Evolutionary conservation across 2,797 vertebrate species (phyloP), one percentile per base, ranked within the genome.

Genomic region (Acanthurus tractus): DNA sequence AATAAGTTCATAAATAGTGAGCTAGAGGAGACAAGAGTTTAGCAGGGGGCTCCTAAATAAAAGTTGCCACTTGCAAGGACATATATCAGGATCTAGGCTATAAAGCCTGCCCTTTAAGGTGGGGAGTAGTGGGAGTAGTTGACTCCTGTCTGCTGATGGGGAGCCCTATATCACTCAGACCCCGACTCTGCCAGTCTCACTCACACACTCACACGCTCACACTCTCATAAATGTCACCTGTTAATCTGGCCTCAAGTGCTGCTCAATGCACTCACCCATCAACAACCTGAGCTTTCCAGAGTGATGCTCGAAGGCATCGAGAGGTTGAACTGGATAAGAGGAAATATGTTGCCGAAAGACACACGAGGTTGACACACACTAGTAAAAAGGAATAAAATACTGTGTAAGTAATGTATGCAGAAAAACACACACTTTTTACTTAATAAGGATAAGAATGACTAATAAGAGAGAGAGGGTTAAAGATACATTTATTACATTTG

Each of bases 41-140:
- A 89, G 90, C 87, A 68, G 72, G 78, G 89, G 82, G 86, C 85
- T 90, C 91, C 92, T 94, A 94, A 95, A 95, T 94, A 94, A 92
- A 92, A 94, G 91, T 93, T 92, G 88, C 88, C 72, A 74, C 49
- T 65, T 90, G 80, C 79, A 73, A 83, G 73, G 74, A 76, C 88
- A 92, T 95, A 95, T 94, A 95, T 95, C 93, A 94, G 83, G 79
- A 89, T 80, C 82, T 85, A 29, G 84, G 92, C 93, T 85, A 92
- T 95, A 94, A 95, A 94, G 89, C 70, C 81, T 94, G 93, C 92
- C 94, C 93, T 95, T 95, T 95, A 92, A 91, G 92, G 86, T 87
- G 83, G 85, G 77, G 89, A 91, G 90, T 88, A 93, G 85, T 92
- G 87, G 88, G 92, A 94, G 94, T 92, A 94, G 92, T 95, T 95